These are phyloP conservation scores for Epinephelus malabaricus DNA, from an alignment of 2,797 vertebrate genomes.

Conservation along the genomic window DNA sequence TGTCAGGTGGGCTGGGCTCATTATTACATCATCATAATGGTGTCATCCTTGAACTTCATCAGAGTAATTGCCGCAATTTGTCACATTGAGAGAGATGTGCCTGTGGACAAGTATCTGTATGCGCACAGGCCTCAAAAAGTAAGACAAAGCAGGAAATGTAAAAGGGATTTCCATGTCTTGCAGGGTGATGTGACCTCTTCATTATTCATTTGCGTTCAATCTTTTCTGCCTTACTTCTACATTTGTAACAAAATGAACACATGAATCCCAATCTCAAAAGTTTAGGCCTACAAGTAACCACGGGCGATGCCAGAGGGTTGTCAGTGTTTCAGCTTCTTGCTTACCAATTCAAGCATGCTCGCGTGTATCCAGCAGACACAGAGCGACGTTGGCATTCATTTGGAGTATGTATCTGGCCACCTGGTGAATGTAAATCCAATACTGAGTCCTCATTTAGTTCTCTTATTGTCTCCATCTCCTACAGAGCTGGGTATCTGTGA, in stretches of 20 bases:
- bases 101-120: conserved; percentile 49
- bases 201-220: neutral
- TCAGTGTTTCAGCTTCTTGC: too few relatives aligned
- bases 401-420: neutral
- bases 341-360: neutral
- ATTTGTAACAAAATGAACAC: neutral
- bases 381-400: neutral
- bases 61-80: conserved; percentile 85
- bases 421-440: neutral
- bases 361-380: neutral
- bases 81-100: conserved; percentile 74
- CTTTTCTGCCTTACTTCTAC: neutral
- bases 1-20: conserved; percentile 78
- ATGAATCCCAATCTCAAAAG: neutral
- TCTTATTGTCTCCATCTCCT: neutral
- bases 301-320: neutral
- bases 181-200: neutral
- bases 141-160: conserved; percentile 3
- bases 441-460: neutral
- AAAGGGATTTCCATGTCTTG: neutral
- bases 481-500: too few relatives aligned
- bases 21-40: conserved; percentile 85
- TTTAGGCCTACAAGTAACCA: neutral
- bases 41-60: conserved; percentile 88
- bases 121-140: conserved; percentile 32